These are phyloP conservation scores for Mercenaria mercenaria DNA, from an alignment of 1,140 invertebrate species.

Conservation along the genomic window DNA sequence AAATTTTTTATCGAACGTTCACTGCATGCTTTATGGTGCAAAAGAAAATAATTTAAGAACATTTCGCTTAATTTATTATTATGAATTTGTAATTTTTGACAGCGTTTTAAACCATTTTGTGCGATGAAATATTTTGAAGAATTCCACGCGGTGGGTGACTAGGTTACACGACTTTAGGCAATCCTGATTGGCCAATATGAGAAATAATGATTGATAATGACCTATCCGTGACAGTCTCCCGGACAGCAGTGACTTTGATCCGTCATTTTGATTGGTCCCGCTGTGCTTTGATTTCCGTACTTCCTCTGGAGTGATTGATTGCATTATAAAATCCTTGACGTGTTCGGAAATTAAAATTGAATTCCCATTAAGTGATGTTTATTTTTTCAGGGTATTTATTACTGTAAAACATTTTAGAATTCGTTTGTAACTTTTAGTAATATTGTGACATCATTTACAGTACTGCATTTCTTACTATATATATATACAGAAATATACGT, in stretches of 20 bases:
- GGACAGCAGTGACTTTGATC: conserved; percentile 58
- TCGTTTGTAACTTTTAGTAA: no score
- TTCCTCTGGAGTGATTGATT: conserved; percentile 54
- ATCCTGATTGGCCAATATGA: conserved; percentile 33
- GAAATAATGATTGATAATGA: conserved; percentile 45
- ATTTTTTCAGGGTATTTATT: conserved; percentile 7
- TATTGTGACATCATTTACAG: no score
- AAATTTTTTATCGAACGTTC: neutral
- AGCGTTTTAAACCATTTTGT: conserved; percentile 6
- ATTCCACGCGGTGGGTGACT: conserved; percentile 41
- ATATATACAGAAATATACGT: no score
- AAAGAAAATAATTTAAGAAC: neutral
- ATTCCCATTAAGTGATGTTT: conserved; percentile 36
- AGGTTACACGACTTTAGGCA: conserved; percentile 15
- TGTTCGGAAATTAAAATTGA: conserved; percentile 54
- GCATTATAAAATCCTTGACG: conserved; percentile 57
- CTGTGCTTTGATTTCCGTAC: conserved; percentile 55
- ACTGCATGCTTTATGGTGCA: neutral
- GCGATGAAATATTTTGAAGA: conserved; percentile 21
- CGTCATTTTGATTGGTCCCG: conserved; percentile 39
- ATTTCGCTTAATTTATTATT: conserved; percentile 47
- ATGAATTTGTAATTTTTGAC: conserved; percentile 18
- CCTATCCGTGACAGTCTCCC: conserved; percentile 43
- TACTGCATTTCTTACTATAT: no score
- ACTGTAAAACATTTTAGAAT: neutral